These are phyloP conservation scores for Drosophila kepulauana DNA, from an alignment of 1,140 invertebrate species.

Conservation along the genomic window DNA sequence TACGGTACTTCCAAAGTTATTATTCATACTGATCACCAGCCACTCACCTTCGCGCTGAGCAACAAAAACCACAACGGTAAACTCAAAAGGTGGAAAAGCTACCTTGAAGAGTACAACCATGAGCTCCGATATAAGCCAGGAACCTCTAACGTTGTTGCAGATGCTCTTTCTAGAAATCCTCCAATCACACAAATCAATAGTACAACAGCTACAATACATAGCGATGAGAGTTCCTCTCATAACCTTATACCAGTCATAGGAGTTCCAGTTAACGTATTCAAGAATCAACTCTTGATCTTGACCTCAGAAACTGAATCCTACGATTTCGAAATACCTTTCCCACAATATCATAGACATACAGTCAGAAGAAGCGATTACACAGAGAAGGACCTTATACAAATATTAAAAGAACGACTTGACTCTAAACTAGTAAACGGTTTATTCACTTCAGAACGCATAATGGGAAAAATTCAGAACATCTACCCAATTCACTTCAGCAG, in stretches of 20 bases:
- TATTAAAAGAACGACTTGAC: too few relatives aligned
- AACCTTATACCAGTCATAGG: constrained; percentile 23
- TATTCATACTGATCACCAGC: constrained; percentile 47
- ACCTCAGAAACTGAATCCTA: constrained; percentile 9
- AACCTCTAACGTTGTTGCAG: too few relatives aligned
- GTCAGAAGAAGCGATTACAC: too few relatives aligned
- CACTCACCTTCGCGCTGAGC: constrained; percentile 73
- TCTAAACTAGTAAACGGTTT: too few relatives aligned
- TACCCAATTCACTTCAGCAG: constrained; percentile 25
- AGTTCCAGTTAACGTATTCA: constrained; percentile 31
- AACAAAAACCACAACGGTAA: constrained; percentile 77
- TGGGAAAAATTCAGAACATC: constrained; percentile 41
- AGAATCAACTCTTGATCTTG: constrained; percentile 38
- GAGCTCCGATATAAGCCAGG: too few relatives aligned
- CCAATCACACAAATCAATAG: constrained; percentile 1
- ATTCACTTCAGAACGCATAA: too few relatives aligned
- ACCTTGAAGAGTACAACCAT: too few relatives aligned
- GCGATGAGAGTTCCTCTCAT: constrained; percentile 36
- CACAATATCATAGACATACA: too few relatives aligned
- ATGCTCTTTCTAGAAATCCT: too few relatives aligned
- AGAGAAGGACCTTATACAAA: too few relatives aligned
- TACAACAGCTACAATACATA: not conserved
- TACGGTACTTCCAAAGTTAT: constrained; percentile 61
- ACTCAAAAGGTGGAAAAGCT: constrained; percentile 59
- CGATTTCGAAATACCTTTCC: too few relatives aligned